Conservation (phyloP, 1,140 invertebrate species). For the Cherax quadricarinatus region DNA sequence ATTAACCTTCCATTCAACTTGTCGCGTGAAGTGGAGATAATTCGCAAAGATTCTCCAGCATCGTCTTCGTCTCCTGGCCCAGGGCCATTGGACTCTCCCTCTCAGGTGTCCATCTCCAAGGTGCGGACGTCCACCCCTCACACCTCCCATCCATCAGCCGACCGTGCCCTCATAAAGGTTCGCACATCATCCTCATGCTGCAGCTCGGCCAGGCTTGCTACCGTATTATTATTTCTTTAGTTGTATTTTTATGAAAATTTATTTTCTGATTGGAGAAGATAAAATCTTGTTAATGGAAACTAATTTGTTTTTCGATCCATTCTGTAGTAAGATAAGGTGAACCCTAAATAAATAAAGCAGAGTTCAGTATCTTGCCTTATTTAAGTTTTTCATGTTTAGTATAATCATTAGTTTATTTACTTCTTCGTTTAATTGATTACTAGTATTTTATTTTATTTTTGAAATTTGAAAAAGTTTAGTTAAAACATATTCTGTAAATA, state of each 20-base stretch:
- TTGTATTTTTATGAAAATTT: slow-evolving; percentile 18
- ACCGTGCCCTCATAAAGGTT: slow-evolving; percentile 71
- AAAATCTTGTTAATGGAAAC: background rate
- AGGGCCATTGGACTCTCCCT: slow-evolving; percentile 71
- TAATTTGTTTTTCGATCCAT: background rate
- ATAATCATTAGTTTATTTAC: background rate
- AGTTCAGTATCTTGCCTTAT: background rate
- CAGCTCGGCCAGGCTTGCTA: slow-evolving; percentile 58
- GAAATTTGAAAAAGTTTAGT: too few relatives aligned
- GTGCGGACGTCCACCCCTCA: slow-evolving; percentile 66
- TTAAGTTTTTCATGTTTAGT: background rate
- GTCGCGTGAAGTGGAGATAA: slow-evolving; percentile 72
- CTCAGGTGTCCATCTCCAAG: slow-evolving; percentile 72
- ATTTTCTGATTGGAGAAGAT: background rate
- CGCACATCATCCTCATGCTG: slow-evolving; percentile 60
- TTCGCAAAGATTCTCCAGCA: slow-evolving; percentile 71
- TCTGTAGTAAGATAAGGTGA: background rate
- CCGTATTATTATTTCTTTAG: slow-evolving; percentile 24
- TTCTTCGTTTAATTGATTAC: too few relatives aligned
- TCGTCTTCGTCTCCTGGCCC: slow-evolving; percentile 65
- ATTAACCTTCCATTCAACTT: slow-evolving; percentile 72
- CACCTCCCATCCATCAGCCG: slow-evolving; percentile 62
- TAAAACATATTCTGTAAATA: too few relatives aligned
- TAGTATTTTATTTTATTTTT: too few relatives aligned
- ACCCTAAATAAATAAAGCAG: background rate